These are phyloP conservation scores for Melanostigma gelatinosum DNA, from an alignment of 2,113 vertebrate genomes.

Conservation along the genomic window DNA sequence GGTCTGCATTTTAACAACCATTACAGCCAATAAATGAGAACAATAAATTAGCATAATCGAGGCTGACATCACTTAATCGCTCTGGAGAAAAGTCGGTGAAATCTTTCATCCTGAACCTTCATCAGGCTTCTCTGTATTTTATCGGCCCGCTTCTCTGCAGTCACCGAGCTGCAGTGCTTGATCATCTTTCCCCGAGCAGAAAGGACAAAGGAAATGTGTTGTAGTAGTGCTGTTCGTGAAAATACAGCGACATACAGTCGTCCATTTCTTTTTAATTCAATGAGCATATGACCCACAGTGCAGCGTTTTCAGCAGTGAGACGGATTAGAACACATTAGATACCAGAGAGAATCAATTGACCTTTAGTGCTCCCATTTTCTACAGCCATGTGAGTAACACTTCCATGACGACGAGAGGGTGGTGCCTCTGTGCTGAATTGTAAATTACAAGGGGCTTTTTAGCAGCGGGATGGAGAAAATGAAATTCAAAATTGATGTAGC, in stretches of 20 bases:
- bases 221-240: not conserved
- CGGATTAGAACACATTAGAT: conserved; percentile 22
- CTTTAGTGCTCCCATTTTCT: conserved; percentile 36
- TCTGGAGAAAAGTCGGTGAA: conserved; percentile 4
- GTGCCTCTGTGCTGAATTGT: not conserved
- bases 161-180: not conserved
- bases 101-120: not conserved
- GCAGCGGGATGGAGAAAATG: conserved; percentile 2
- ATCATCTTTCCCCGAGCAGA: not conserved
- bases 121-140: not conserved
- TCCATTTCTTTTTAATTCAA: not conserved
- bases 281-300: not conserved
- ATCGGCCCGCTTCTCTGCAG: not conserved
- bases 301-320: not conserved
- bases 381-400: conserved; percentile 13
- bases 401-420: not conserved
- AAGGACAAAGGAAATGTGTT: not conserved
- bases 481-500: conserved; percentile 46
- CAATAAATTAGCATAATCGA: not conserved
- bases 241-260: not conserved
- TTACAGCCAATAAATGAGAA: conserved; percentile 10
- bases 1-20: conserved; percentile 5
- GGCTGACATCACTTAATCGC: conserved; percentile 4
- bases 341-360: conserved; percentile 51
- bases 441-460: conserved; percentile 4